Evolutionary conservation across 2,113 vertebrate species (phyloP).

Genomic region (Climacteris rufus): DNA sequence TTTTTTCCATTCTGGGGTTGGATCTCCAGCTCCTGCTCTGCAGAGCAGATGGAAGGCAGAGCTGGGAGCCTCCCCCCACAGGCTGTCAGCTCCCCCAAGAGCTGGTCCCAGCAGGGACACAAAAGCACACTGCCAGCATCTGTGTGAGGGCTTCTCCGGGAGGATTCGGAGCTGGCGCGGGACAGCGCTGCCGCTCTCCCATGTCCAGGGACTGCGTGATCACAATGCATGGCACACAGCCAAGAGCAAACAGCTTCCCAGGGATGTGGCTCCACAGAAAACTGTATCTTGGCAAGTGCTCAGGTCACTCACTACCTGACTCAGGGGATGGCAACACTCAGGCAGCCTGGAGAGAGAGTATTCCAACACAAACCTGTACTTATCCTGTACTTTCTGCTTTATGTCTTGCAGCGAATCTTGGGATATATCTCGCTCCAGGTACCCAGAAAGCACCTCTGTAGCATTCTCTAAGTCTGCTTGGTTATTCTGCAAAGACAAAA

Average conservation of each 20-base stretch:
- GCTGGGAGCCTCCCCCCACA: not conserved
- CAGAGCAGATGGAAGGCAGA: not conserved
- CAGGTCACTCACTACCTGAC: not conserved
- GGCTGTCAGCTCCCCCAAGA: not conserved
- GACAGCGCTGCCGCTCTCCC: not conserved
- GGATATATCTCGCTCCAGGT: slow-evolving; percentile 98
- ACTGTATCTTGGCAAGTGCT: not conserved
- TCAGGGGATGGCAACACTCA: not conserved
- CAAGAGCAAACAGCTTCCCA: not conserved
- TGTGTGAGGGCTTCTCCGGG: fast-evolving
- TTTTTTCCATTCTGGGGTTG: fast-evolving
- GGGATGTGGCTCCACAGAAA: not conserved
- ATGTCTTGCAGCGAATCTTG: slow-evolving; percentile 99
- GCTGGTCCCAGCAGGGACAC: not conserved
- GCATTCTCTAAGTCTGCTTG: slow-evolving; percentile 99
- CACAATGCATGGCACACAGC: not conserved
- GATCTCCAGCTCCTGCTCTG: not conserved
- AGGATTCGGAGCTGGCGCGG: fast-evolving
- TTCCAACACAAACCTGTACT: slow-evolving; percentile 86
- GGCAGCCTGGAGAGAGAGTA: not conserved
- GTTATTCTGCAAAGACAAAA: slow-evolving; percentile 86
- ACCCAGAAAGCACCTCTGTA: slow-evolving; percentile 98
- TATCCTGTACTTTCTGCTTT: slow-evolving; percentile 99
- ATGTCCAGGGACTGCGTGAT: not conserved
- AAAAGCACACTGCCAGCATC: not conserved